These are phyloP conservation scores for Steinernema hermaphroditum DNA, from an alignment of 2,888 invertebrate genomes.

Conservation along the genomic window DNA sequence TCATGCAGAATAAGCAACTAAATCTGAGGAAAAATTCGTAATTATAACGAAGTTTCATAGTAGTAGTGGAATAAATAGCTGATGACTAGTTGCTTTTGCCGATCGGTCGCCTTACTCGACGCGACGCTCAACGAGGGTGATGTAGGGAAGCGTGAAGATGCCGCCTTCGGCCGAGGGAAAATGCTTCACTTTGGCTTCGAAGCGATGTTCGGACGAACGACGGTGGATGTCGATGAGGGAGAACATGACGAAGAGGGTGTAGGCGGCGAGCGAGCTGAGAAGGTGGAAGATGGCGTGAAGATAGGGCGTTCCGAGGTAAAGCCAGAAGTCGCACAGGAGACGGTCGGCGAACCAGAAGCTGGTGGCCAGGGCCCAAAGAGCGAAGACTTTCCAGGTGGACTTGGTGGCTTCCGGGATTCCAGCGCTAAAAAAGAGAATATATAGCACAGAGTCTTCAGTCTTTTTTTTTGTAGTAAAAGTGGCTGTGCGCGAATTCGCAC, in stretches of 20 bases:
- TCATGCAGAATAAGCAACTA: no score
- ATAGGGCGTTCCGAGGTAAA: constrained; percentile 61
- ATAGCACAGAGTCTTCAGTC: no score
- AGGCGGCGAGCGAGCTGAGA: constrained; percentile 58
- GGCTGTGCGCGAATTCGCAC: no score
- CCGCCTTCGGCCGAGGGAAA: constrained; percentile 37
- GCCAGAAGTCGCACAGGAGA: constrained; percentile 62
- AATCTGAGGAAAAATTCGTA: no score
- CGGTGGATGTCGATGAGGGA: constrained; percentile 61
- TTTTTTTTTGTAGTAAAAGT: no score
- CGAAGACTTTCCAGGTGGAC: constrained; percentile 55
- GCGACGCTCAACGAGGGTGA: constrained; percentile 33
- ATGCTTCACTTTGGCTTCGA: constrained; percentile 42
- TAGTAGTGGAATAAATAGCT: no score
- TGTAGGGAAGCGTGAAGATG: constrained; percentile 39
- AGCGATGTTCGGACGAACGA: constrained; percentile 51
- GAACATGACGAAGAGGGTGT: constrained; percentile 65
- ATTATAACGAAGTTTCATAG: no score
- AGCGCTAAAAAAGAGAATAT: constrained; percentile 47
- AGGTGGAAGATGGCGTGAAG: constrained; percentile 63
- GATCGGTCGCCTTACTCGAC: background rate
- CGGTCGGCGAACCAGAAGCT: constrained; percentile 62
- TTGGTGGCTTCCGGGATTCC: constrained; percentile 58
- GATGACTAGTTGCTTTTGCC: no score
- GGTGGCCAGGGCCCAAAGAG: constrained; percentile 58